Base-by-base conservation (phyloP, 2,113 vertebrate genomes). In the Notothenia coriiceps region DNA sequence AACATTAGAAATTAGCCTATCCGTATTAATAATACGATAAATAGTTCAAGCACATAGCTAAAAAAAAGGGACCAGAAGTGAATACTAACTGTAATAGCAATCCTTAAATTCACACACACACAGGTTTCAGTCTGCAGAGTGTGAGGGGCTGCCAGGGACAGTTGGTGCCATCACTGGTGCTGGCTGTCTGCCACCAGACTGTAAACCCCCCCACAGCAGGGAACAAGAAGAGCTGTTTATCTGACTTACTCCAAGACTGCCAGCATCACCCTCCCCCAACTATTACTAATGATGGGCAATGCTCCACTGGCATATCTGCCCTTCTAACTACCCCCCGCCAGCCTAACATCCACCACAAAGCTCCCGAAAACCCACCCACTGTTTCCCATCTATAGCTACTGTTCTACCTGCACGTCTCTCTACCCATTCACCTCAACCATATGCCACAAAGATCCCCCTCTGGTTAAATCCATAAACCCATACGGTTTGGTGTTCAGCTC, bases 101-200 rank as follows among this genome's bases (percentile, higher is more conserved):
- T 54, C 80, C 68, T 84, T 74, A 14, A 73, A 40, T 70, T 69
- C 68, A 76, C 70, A 77, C 60, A 70, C 17, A 65, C 14, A 80
- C 47, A 82, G 46, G 59, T 55, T 63, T 82, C 35, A 74, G 54
- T 80, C 78, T 61, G 83, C 73, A 74, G 76, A 72, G 75, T 70
- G 75, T 80, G 74, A 66, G 62, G 56, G 62, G 75, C 87, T 91
- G 89, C 90, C 89, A 91, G 88, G 81, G 87, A 91, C 92, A 93
- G 91, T 93, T 93, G 93, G 91, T 93, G 86, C 88, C 91, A 89
- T 93, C 92, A 78, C 87, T 87, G 57, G 40, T 60, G 13, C 81
- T 93, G 92, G 93, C 89, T 69, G 81, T 77, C 84, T 77, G 90
- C 93, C 93, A 92, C 69, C 68, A 79, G 88, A 86, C 87, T 88